phyloP scores from a whole-genome alignment of 2,113 vertebrate genomes.

The Corythaeola cristata region DNA sequence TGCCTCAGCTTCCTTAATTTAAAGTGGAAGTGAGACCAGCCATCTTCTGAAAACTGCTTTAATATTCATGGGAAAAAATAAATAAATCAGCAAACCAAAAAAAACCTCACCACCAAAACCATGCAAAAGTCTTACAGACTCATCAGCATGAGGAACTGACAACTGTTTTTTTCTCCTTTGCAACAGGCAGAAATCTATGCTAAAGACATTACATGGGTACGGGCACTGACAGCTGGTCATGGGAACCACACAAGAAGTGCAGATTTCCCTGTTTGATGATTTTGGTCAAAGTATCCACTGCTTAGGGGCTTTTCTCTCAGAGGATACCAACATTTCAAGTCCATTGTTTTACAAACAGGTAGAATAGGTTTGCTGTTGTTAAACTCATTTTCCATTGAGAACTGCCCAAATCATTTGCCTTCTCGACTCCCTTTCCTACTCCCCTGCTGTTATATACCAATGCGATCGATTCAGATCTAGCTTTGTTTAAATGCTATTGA shows the following conservation, averaged over 20 bases:
- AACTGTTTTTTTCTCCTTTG: neutral
- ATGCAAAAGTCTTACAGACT: neutral
- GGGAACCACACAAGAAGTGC: neutral
- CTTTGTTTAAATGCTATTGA: neutral
- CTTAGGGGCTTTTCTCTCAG: neutral
- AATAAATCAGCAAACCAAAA: neutral
- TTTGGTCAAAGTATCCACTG: neutral
- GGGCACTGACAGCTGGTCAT: neutral
- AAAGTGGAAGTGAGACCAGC: neutral
- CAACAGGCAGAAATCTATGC: neutral
- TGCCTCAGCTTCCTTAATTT: neutral
- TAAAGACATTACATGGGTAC: neutral
- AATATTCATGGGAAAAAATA: neutral
- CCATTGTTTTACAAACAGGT: neutral
- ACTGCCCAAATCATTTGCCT: neutral
- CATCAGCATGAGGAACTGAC: neutral
- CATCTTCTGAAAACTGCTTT: neutral
- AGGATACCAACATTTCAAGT: neutral
- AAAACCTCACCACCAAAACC: rapidly evolving
- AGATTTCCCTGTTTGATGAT: neutral
- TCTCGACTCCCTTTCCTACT: neutral
- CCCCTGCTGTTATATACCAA: neutral
- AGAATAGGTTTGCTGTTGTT: neutral
- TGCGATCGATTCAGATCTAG: neutral
- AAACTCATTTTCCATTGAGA: neutral